These are phyloP conservation scores for Talpa occidentalis DNA, from an alignment of 2,113 vertebrate genomes.

Conservation along the genomic window DNA sequence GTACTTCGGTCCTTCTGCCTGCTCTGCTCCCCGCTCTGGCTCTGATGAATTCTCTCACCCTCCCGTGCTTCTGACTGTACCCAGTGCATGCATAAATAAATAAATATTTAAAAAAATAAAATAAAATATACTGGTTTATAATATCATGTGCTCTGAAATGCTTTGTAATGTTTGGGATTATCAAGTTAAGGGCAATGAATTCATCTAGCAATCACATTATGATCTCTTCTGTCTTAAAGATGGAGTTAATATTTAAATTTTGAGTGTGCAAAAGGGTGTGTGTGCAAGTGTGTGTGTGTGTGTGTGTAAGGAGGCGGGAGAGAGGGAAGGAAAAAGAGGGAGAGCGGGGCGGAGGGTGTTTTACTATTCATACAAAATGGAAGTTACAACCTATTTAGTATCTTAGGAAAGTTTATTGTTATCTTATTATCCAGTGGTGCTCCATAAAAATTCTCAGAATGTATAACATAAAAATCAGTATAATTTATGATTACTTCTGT, in stretches of 20 bases:
- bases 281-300: neutral
- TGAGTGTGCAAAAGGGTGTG: neutral
- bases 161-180: neutral
- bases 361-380: slow-evolving; percentile 44
- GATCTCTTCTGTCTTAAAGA: neutral
- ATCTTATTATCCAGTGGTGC: slow-evolving; percentile 75
- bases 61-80: no score
- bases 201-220: neutral
- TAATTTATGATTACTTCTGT: slow-evolving; percentile 79
- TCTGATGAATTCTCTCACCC: no score
- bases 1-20: no score
- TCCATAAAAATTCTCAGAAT: slow-evolving; percentile 72
- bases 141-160: neutral
- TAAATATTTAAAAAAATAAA: no score
- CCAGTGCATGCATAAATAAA: no score
- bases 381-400: slow-evolving; percentile 64
- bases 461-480: slow-evolving; percentile 74
- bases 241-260: neutral
- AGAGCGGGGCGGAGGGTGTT: neutral
- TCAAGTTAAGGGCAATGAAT: neutral
- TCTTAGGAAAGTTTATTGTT: slow-evolving; percentile 69
- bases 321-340: neutral
- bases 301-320: neutral
- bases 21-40: no score
- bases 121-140: neutral